Base-by-base conservation (phyloP, 2,113 vertebrate species). In the Ceratotherium simum region DNA sequence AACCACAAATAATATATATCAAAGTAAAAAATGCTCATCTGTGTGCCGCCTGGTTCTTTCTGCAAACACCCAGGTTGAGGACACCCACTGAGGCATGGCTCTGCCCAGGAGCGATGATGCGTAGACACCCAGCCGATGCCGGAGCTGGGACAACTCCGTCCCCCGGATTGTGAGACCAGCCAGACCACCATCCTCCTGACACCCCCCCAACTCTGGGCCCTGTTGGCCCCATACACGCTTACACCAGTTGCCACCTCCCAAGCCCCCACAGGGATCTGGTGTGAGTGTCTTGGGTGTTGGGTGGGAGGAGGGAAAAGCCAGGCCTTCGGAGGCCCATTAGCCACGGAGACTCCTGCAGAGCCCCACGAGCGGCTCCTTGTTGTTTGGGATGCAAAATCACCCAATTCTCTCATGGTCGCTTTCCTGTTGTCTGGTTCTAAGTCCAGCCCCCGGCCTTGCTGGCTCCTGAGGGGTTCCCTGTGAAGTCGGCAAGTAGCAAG, bases 361-460 rank as follows among this genome's bases (percentile, higher is more conserved):
- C 69, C 21, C 21, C 51, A 20, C 27, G 42, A 83, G 67, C 11
- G 17, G 33, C 17, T 85, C 42, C 91, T 29, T 1, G 58, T 48
- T 87, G 58, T 48, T 87, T 60, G 46, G 78, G 84, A 76, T 51
- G 27, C 76, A 79, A n/a, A 39, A 67, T 67, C 33, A 84, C 23
- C 29, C 1, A 1, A 0, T 80, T 84, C 69, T 62, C 65, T 16
- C 11, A 12, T 16, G 84, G 91, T n/a, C n/a, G n/a, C 95, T 93
- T 70, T 75, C 16, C 91, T 72, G 46, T 81, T 0, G 0, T 70
- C 93, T 91, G 94, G 75, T 96, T 91, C 76, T 95, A 96, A 96
- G 93, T 96, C 78, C 79, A 46, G 39, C 56, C 2, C 79, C 95
- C 95, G 86, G 73, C 80, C 96, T 80, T 56, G 72, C 83, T 96